Conservation (phyloP, 2,888 invertebrate species). For the Penaeus monodon region DNA sequence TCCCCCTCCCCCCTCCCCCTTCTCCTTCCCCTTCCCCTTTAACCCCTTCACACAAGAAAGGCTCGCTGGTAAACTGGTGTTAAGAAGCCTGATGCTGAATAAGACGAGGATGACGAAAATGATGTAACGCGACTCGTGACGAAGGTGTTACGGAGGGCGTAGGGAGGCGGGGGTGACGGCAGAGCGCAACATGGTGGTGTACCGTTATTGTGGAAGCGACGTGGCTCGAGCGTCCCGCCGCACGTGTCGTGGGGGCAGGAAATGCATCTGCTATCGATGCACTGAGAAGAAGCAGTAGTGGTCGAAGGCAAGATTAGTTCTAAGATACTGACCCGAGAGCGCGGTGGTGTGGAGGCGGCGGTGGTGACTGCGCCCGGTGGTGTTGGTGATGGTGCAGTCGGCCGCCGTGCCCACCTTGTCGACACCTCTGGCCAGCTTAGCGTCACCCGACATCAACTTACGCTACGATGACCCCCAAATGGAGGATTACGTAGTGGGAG, state of each 20-base stretch:
- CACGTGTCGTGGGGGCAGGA: too few species aligned
- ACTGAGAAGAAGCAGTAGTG: neutral
- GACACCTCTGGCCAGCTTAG: slow-evolving; percentile 49
- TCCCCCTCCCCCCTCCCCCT: neutral
- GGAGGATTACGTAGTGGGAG: slow-evolving; percentile 37
- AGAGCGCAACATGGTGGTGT: too few species aligned
- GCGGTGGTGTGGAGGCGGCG: neutral
- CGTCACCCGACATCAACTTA: slow-evolving; percentile 48
- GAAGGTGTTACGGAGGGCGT: too few species aligned
- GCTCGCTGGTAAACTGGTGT: too few species aligned
- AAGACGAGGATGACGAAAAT: too few species aligned
- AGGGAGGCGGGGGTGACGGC: too few species aligned
- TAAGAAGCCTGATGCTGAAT: too few species aligned
- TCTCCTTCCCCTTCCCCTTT: neutral
- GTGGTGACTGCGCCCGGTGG: neutral
- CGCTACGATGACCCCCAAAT: slow-evolving; percentile 52
- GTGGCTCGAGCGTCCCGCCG: too few species aligned
- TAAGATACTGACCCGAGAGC: neutral
- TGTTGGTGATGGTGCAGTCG: neutral
- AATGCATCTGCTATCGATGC: neutral
- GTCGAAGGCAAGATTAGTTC: slow-evolving; percentile 3
- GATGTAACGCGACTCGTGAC: too few species aligned
- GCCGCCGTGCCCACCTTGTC: slow-evolving; percentile 38
- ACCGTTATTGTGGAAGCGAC: too few species aligned
- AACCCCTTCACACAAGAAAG: neutral